phyloP scores from a whole-genome alignment of 2,797 vertebrate species.

The Rhincodon typus region DNA sequence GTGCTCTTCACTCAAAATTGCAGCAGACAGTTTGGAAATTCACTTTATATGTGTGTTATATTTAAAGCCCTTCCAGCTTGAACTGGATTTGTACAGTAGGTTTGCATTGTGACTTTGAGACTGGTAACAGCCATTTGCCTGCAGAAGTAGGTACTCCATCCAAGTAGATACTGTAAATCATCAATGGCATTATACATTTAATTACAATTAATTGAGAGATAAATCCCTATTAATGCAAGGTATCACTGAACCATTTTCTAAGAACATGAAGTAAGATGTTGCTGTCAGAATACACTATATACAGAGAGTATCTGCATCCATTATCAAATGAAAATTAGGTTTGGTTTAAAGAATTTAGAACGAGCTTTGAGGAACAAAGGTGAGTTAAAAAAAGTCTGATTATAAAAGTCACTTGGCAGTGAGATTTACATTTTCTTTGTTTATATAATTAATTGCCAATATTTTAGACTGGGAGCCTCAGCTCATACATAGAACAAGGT shows the following conservation, averaged over 20 bases:
- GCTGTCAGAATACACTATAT: conserved; percentile 56
- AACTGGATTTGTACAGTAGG: neutral
- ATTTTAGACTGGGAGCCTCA: conserved; percentile 57
- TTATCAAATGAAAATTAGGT: conserved; percentile 70
- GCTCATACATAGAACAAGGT: conserved; percentile 57
- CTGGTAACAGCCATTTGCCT: neutral
- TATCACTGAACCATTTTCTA: conserved; percentile 70
- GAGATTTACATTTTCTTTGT: conserved; percentile 62
- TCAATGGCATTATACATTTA: conserved; percentile 58
- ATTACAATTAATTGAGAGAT: conserved; percentile 73
- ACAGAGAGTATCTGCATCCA: conserved; percentile 60
- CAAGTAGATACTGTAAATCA: conserved; percentile 46
- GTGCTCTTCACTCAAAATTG: neutral
- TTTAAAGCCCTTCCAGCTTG: neutral
- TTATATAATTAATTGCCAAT: conserved; percentile 64
- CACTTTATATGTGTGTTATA: neutral
- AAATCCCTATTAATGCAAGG: conserved; percentile 68
- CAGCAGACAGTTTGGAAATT: neutral
- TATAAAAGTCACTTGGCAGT: conserved; percentile 45
- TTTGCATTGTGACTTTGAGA: neutral
- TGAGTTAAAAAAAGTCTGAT: conserved; percentile 51
- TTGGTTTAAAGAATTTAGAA: conserved; percentile 60
- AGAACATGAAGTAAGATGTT: conserved; percentile 65
- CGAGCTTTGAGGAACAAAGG: conserved; percentile 60
- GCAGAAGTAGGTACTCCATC: neutral